A percentile compares a stretch with the other conserved stretches of the same genome.
Conservation (phyloP, 2,797 vertebrate species). For the Chaetodon trifasciatus region DNA sequence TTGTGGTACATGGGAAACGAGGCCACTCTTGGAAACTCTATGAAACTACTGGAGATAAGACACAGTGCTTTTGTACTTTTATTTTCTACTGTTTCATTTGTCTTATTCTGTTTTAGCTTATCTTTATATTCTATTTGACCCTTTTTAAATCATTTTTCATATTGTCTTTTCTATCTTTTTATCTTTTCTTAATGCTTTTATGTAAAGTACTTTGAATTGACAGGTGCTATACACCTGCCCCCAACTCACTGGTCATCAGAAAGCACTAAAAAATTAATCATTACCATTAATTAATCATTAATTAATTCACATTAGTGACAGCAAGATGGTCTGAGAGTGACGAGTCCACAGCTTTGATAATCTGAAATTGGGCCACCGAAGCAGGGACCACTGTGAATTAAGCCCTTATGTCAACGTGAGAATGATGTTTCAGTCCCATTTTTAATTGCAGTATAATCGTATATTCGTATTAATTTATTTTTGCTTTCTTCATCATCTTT, state of each 20-base stretch:
- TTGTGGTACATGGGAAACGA: constrained; percentile 54
- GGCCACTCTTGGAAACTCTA: constrained; percentile 40
- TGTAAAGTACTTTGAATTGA: not conserved
- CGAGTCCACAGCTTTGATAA: constrained; percentile 13
- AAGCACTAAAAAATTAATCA: not conserved
- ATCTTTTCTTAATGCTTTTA: not conserved
- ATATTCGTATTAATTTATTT: constrained; percentile 11
- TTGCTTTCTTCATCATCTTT: not conserved
- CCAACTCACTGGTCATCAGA: not conserved
- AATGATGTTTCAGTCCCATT: constrained; percentile 31
- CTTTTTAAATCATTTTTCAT: not conserved
- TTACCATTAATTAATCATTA: not conserved
- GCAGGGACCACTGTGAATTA: constrained; percentile 28
- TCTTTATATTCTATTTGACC: not conserved
- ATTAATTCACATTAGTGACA: constrained; percentile 7
- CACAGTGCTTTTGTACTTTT: constrained; percentile 33
- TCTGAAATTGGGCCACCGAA: constrained; percentile 29
- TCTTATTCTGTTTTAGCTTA: not conserved
- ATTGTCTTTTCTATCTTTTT: not conserved
- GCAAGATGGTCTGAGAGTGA: constrained; percentile 9
- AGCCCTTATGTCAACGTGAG: constrained; percentile 27
- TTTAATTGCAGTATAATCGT: constrained; percentile 42
- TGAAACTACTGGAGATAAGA: constrained; percentile 44
- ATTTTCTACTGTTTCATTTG: constrained; percentile 7
- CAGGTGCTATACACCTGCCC: not conserved